Conservation (phyloP, 2,797 vertebrate genomes). For the Poliocrania exsul region DNA sequence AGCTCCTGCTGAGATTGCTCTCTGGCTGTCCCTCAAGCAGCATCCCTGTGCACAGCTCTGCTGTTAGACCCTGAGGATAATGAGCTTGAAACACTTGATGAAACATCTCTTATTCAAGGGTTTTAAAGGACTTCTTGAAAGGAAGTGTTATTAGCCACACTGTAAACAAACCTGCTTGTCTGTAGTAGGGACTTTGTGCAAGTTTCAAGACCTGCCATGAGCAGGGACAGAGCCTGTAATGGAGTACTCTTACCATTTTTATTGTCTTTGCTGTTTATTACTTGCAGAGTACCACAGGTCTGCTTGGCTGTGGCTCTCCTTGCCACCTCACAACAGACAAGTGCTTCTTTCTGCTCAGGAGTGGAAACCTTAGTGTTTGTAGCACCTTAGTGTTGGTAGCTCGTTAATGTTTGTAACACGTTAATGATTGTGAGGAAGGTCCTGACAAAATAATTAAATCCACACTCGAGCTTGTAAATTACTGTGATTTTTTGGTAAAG, state of each 20-base stretch:
- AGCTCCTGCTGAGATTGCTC: not conserved
- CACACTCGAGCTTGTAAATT: not conserved
- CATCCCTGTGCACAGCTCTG: not conserved
- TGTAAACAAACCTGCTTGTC: conserved; percentile 15
- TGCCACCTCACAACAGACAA: not conserved
- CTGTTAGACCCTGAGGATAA: not conserved
- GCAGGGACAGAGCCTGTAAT: not conserved
- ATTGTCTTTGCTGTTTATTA: not conserved
- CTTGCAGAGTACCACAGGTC: not conserved
- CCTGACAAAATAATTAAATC: not conserved
- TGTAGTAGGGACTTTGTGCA: not conserved
- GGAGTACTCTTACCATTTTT: not conserved
- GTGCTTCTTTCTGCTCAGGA: not conserved
- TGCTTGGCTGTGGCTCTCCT: not conserved
- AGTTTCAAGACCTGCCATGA: not conserved
- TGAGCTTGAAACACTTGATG: not conserved
- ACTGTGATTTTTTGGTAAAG: not conserved
- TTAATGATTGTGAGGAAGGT: not conserved
- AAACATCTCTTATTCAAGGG: not conserved
- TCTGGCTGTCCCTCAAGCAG: not conserved
- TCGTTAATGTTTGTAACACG: not conserved
- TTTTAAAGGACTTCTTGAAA: conserved; percentile 21
- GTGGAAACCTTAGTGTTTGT: not conserved
- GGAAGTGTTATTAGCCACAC: conserved; percentile 19
- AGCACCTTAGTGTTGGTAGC: not conserved